These are phyloP conservation scores for Hydractinia symbiolongicarpus DNA, from an alignment of 30 jellyfish, hydroid and myxozoan genomes.

Conservation along the genomic window DNA sequence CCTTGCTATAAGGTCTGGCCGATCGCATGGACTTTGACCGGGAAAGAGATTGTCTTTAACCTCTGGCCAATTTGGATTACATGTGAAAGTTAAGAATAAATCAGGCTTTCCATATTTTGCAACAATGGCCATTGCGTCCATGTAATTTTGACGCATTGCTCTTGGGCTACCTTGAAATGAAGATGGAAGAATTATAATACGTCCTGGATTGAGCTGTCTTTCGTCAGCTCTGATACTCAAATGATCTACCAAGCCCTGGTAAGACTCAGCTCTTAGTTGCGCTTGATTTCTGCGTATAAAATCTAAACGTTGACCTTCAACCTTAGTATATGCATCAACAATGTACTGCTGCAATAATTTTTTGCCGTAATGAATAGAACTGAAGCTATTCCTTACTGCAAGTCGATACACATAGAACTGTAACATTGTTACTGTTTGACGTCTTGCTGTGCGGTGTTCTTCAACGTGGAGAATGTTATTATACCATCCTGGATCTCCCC, in stretches of 20 bases:
- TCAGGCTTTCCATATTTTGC: conserved; percentile 17
- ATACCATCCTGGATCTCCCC: too few species aligned
- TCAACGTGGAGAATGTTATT: conserved; percentile 6
- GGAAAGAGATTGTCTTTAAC: conserved; percentile 1
- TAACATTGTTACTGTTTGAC: neutral
- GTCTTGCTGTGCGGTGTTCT: conserved; percentile 12
- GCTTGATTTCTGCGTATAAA: too few species aligned
- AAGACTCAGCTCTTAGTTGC: neutral
- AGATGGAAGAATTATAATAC: conserved; percentile 9
- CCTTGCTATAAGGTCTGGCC: conserved; percentile 42
- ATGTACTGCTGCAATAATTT: too few species aligned
- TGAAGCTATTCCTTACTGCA: conserved; percentile 5
- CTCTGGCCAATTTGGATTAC: too few species aligned
- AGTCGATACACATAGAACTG: too few species aligned
- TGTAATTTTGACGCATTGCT: conserved; percentile 30
- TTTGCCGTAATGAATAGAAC: conserved; percentile 2
- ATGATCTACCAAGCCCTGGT: conserved; percentile 21
- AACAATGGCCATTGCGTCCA: conserved; percentile 47
- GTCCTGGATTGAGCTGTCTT: too few species aligned
- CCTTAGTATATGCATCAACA: too few species aligned
- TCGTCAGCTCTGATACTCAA: neutral
- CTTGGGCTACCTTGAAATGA: conserved; percentile 30
- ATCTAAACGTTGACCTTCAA: too few species aligned
- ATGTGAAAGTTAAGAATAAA: too few species aligned
- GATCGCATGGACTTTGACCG: conserved; percentile 34